phyloP scores from a whole-genome alignment of 2,113 vertebrate species.

The Heliornis fulica region DNA sequence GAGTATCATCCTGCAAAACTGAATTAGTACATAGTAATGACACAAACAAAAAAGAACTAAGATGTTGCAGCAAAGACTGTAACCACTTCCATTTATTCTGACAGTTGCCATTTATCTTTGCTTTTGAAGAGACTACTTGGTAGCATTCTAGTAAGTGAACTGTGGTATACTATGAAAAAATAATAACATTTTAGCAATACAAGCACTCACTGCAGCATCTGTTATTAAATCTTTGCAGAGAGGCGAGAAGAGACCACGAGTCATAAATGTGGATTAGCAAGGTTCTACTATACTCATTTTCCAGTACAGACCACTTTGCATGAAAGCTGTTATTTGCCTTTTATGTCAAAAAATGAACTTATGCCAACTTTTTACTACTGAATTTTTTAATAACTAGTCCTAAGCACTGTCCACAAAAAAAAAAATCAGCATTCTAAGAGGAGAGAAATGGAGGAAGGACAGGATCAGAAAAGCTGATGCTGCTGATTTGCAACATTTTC shows the following conservation, averaged over 20 bases:
- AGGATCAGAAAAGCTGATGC: neutral
- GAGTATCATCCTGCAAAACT: neutral
- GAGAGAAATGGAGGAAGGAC: neutral
- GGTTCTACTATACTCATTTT: neutral
- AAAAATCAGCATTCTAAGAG: neutral
- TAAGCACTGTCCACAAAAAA: neutral
- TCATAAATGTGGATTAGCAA: slow-evolving; percentile 47
- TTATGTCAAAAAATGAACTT: neutral
- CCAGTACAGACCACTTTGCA: neutral
- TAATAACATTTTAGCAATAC: slow-evolving; percentile 40
- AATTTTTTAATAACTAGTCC: neutral
- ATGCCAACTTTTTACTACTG: slow-evolving; percentile 24
- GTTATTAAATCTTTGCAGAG: slow-evolving; percentile 58
- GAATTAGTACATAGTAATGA: neutral
- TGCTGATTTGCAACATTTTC: neutral
- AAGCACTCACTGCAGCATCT: slow-evolving; percentile 43
- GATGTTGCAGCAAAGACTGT: neutral
- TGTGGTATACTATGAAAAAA: slow-evolving; percentile 18
- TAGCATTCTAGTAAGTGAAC: neutral
- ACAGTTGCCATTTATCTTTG: slow-evolving; percentile 19
- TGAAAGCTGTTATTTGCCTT: neutral
- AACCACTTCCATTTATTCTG: neutral
- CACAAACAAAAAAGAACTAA: slow-evolving; percentile 3
- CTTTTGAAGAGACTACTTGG: neutral
- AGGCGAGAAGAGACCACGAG: slow-evolving; percentile 11